phyloP scores from a whole-genome alignment of 2,888 invertebrate species.

The Chloroclysta siterata region DNA sequence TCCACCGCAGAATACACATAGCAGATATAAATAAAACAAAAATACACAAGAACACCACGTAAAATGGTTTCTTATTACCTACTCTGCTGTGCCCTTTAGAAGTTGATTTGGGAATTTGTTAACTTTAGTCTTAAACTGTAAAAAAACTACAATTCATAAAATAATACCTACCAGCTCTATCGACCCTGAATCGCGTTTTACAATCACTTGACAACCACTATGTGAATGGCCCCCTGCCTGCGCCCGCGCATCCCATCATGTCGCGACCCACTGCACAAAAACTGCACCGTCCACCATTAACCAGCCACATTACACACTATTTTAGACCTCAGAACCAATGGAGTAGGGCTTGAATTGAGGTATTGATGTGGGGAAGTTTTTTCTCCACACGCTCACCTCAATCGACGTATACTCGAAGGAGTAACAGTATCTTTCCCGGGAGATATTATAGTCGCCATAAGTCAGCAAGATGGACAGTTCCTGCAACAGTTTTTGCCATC shows the following conservation, averaged over 20 bases:
- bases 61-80: background rate
- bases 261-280: conserved; percentile 52
- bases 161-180: conserved; percentile 33
- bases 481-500: conserved; percentile 38
- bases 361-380: conserved; percentile 29
- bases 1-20: conserved; percentile 5
- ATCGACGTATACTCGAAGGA: conserved; percentile 38
- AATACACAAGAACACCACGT: background rate
- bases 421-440: conserved; percentile 44
- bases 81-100: background rate
- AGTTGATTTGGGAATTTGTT: background rate
- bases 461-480: conserved; percentile 44
- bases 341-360: conserved; percentile 6
- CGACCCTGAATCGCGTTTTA: conserved; percentile 43
- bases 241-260: conserved; percentile 50
- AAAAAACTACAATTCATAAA: background rate
- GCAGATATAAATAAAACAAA: background rate
- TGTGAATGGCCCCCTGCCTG: conserved; percentile 72
- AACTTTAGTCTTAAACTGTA: background rate
- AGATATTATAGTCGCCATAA: conserved; percentile 43
- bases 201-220: conserved; percentile 71
- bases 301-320: conserved; percentile 16
- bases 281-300: conserved; percentile 44
- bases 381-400: conserved; percentile 37
- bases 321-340: conserved; percentile 14